Evolutionary conservation across 37 sponge, comb jelly and placozoan species (phyloP).

Genomic region (Bolinopsis microptera): DNA sequence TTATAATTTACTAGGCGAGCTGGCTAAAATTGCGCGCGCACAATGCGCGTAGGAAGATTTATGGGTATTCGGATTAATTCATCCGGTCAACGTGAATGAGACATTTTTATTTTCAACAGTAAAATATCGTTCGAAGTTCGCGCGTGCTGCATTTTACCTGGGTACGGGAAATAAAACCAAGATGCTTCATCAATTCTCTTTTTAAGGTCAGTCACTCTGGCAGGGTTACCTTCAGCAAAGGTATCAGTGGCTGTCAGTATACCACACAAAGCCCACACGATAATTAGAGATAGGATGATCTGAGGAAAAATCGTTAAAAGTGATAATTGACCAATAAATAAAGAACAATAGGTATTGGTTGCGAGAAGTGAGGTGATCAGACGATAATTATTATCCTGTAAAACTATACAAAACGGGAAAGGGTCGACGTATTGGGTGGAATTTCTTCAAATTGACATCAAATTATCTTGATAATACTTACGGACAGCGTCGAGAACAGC

Average conservation of each 20-base stretch:
- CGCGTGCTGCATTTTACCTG: conserved; percentile 33
- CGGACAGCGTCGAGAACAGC: conserved; percentile 41
- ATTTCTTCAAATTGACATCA: too few species aligned
- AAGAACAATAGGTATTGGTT: too few species aligned
- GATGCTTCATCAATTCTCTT: neutral
- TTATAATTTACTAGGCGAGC: too few species aligned
- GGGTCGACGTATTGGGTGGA: too few species aligned
- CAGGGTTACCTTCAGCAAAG: neutral
- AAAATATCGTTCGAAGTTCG: neutral
- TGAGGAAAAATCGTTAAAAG: neutral
- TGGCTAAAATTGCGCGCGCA: too few species aligned
- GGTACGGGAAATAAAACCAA: conserved; percentile 66
- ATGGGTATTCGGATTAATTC: too few species aligned
- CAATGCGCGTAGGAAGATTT: too few species aligned
- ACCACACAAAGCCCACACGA: conserved; percentile 51
- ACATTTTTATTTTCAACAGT: neutral
- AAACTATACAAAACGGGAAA: too few species aligned
- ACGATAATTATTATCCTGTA: too few species aligned
- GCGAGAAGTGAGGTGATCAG: too few species aligned
- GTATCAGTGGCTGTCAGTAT: conserved; percentile 55
- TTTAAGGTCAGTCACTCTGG: neutral
- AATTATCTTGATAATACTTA: too few species aligned
- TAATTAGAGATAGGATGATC: conserved; percentile 30
- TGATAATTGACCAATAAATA: too few species aligned
- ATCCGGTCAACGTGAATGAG: neutral